Conservation (phyloP, 2,113 vertebrate genomes). For the Mesoclemmys tuberculata region DNA sequence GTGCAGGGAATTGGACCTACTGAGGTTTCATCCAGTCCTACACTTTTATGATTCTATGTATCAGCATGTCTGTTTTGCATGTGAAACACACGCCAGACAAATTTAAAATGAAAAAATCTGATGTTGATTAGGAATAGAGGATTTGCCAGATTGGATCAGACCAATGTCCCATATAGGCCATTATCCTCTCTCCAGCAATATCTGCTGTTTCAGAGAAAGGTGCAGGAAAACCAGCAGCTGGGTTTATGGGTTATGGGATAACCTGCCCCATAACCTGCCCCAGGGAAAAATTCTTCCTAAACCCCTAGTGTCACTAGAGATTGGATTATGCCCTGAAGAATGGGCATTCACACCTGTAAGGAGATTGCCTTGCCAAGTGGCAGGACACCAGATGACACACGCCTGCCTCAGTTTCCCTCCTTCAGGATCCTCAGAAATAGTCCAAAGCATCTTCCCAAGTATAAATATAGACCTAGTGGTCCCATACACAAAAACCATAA, state of each 20-base stretch:
- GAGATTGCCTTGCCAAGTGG: too few species aligned
- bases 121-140: not conserved
- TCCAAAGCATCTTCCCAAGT: too few species aligned
- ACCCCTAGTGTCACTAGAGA: not conserved
- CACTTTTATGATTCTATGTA: not conserved
- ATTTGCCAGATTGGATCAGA: not conserved
- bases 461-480: too few species aligned
- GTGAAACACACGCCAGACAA: not conserved
- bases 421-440: too few species aligned
- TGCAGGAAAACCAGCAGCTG: not conserved
- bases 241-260: fast-evolving
- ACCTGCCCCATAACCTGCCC: not conserved
- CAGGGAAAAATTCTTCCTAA: not conserved
- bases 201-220: not conserved
- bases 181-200: not conserved
- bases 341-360: not conserved
- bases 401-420: too few species aligned
- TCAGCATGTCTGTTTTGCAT: not conserved
- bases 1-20: too few species aligned
- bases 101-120: not conserved
- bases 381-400: too few species aligned
- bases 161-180: not conserved
- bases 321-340: not conserved
- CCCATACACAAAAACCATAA: too few species aligned
- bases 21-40: too few species aligned